These are phyloP conservation scores for Ailurus styani DNA, from an alignment of 2,113 vertebrate species.

Conservation along the genomic window DNA sequence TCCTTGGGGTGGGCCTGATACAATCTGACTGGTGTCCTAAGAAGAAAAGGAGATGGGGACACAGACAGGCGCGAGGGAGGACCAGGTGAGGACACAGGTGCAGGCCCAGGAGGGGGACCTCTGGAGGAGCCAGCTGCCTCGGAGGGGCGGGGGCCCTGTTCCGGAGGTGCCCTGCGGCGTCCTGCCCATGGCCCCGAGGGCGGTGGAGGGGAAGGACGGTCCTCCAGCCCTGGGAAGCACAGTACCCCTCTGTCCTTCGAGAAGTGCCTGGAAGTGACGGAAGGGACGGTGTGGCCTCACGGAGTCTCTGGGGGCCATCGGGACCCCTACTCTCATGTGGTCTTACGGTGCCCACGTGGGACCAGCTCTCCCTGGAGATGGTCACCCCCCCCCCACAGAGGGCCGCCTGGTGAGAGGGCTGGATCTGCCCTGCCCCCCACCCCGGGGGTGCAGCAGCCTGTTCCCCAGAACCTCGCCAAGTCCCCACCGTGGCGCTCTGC, in stretches of 20 bases:
- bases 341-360: background rate
- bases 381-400: too few species aligned
- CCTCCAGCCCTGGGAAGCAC: accelerated
- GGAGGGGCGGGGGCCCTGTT: background rate
- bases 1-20: too few species aligned
- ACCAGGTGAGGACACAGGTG: accelerated
- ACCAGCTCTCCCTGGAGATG: accelerated
- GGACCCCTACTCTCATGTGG: accelerated
- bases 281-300: background rate
- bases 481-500: background rate
- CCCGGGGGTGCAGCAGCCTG: too few species aligned
- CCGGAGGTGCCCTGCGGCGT: background rate
- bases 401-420: background rate
- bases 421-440: too few species aligned
- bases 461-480: background rate
- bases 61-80: background rate
- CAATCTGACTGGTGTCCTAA: background rate
- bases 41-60: background rate
- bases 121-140: background rate
- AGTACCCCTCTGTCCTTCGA: background rate
- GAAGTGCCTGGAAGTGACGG: background rate
- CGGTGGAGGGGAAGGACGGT: too few species aligned
- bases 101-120: background rate
- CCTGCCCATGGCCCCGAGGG: background rate
- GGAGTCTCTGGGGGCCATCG: accelerated